Conservation (phyloP, 2,113 vertebrate genomes). For the Lepisosteus osseus region DNA sequence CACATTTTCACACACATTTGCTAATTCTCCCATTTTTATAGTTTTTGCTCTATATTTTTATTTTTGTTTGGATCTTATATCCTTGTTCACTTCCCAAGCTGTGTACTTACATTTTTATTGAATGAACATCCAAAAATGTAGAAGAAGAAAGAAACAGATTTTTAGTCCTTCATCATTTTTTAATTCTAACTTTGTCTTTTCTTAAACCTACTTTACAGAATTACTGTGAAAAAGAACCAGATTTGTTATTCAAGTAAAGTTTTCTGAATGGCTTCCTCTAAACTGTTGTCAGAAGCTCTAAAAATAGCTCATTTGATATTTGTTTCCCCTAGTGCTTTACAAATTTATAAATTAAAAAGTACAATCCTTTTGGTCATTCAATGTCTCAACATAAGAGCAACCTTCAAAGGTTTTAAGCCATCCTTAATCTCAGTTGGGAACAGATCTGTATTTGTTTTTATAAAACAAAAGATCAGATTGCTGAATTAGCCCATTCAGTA, state of each 20-base stretch:
- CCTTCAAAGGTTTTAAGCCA: too few relatives aligned
- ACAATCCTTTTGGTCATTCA: too few relatives aligned
- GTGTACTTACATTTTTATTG: too few relatives aligned
- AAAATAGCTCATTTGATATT: neutral
- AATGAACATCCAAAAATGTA: conserved; percentile 1
- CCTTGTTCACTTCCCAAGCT: too few relatives aligned
- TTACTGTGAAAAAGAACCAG: neutral
- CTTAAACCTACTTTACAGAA: neutral
- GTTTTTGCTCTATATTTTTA: too few relatives aligned
- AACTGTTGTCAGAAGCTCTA: neutral
- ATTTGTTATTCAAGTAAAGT: neutral
- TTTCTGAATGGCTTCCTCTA: neutral
- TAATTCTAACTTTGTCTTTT: conserved; percentile 1
- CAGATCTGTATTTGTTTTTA: neutral
- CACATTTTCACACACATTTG: too few relatives aligned
- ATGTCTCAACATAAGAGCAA: too few relatives aligned
- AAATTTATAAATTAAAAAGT: too few relatives aligned
- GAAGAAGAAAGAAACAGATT: conserved; percentile 4
- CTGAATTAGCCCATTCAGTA: neutral
- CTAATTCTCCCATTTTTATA: too few relatives aligned
- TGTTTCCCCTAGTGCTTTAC: too few relatives aligned
- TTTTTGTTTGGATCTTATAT: too few relatives aligned
- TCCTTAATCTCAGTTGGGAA: too few relatives aligned
- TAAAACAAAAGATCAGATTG: neutral
- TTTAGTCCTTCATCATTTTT: neutral